Conservation (phyloP, 2,888 invertebrate genomes). For the Netelia virgata region DNA sequence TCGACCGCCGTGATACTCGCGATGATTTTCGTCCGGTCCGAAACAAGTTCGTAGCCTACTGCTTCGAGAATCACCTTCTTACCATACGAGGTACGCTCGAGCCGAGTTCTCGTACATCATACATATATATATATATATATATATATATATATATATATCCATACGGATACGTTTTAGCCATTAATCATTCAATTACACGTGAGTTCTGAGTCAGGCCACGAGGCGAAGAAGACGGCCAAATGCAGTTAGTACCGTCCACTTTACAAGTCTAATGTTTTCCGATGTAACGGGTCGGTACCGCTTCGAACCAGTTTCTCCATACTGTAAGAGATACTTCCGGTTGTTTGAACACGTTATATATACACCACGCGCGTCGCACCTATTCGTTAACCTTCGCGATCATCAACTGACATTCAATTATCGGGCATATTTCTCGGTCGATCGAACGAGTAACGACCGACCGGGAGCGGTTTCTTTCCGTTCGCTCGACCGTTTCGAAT, state of each 20-base stretch:
- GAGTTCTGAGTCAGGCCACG: conserved; percentile 40
- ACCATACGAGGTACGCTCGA: conserved; percentile 6
- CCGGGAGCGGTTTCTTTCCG: conserved; percentile 28
- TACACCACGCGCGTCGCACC: conserved; percentile 5
- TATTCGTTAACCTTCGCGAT: conserved; percentile 2
- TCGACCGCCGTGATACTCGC: conserved; percentile 48
- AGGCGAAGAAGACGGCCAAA: conserved; percentile 44
- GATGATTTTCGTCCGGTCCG: conserved; percentile 50
- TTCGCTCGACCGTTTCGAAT: neutral
- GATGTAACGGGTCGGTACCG: conserved; percentile 58
- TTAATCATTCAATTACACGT: conserved; percentile 67
- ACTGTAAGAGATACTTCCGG: conserved; percentile 47
- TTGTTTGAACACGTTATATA: conserved; percentile 41
- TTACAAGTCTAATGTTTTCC: conserved; percentile 58
- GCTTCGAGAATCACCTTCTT: conserved; percentile 48
- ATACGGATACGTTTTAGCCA: conserved; percentile 54
- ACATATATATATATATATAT: conserved; percentile 11
- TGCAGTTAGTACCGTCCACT: conserved; percentile 36
- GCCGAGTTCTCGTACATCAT: neutral
- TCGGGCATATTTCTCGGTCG: neutral
- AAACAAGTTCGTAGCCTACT: conserved; percentile 52
- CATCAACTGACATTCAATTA: conserved; percentile 54
- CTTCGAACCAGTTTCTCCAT: conserved; percentile 50
- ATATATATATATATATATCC: conserved; percentile 34
- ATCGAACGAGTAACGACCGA: conserved; percentile 25